Evolutionary conservation across 2,797 vertebrate genomes (phyloP).

Genomic region (Schizopygopsis malacanthus): DNA sequence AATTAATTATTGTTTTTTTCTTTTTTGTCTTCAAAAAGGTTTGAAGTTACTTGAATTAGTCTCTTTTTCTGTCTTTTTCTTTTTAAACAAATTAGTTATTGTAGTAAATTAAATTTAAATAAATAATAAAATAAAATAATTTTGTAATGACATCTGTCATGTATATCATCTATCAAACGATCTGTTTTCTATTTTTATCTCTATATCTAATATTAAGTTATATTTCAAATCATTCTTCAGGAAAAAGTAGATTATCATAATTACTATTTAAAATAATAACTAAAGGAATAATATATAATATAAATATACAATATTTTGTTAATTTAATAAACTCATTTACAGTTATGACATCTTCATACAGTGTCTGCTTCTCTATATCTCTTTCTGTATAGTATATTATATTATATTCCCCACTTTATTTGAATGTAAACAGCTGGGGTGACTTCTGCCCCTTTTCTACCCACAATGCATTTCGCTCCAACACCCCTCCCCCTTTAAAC

Average conservation of each 20-base stretch:
- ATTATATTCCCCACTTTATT: conserved; percentile 32
- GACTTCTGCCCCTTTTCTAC: conserved; percentile 43
- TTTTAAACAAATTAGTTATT: neutral
- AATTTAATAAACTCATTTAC: neutral
- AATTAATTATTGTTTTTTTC: neutral
- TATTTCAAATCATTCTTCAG: neutral
- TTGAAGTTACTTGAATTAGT: neutral
- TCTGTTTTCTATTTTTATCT: neutral
- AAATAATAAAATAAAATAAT: neutral
- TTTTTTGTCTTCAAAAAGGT: neutral
- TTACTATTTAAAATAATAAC: neutral
- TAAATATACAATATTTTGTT: neutral
- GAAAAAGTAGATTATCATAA: neutral
- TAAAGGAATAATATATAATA: neutral
- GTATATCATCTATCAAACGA: neutral
- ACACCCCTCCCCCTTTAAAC: conserved; percentile 74
- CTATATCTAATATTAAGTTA: neutral
- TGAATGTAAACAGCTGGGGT: conserved; percentile 59
- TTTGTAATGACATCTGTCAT: neutral
- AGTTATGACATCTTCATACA: neutral
- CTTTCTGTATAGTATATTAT: neutral
- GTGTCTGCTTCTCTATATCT: neutral
- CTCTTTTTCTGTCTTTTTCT: neutral
- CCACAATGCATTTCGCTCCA: conserved; percentile 55
- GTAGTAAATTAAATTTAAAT: neutral